Evolutionary conservation across 35 echinoderm and acorn worm genomes (phyloP).

Genomic region (Anneissia japonica): DNA sequence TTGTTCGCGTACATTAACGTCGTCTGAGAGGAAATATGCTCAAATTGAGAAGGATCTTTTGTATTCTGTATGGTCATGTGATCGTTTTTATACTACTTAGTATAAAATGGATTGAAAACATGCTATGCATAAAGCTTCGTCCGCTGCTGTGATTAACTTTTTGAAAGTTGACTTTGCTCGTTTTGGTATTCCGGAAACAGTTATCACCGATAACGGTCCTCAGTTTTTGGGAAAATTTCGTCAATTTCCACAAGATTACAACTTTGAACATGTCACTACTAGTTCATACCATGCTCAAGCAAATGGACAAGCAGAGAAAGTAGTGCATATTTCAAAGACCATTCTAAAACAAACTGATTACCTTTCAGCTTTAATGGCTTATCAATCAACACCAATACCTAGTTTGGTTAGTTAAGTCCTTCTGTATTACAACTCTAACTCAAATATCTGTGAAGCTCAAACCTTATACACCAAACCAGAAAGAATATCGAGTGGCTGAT

Average conservation of each 20-base stretch:
- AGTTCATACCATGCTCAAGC: slow-evolving; percentile 14
- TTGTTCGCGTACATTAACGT: background rate
- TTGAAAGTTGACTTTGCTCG: slow-evolving; percentile 16
- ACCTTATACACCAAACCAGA: background rate
- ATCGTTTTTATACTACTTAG: slow-evolving; percentile 6
- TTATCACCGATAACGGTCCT: slow-evolving; percentile 6
- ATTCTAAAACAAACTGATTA: background rate
- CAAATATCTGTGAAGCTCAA: background rate
- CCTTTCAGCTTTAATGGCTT: slow-evolving; percentile 9
- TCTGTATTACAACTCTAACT: background rate
- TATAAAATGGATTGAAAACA: slow-evolving; percentile 3
- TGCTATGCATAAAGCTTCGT: background rate
- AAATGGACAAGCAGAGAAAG: slow-evolving; percentile 49
- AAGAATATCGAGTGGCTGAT: background rate
- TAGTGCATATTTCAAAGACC: slow-evolving; percentile 44
- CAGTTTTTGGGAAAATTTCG: slow-evolving; percentile 22
- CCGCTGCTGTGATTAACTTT: slow-evolving; percentile 8
- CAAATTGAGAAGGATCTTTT: slow-evolving; percentile 11
- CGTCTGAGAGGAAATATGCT: background rate
- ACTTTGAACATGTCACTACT: slow-evolving; percentile 12
- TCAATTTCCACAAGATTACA: slow-evolving; percentile 19
- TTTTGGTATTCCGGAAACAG: background rate
- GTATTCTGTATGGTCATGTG: background rate
- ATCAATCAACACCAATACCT: slow-evolving; percentile 13
- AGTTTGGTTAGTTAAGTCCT: background rate